Evolutionary conservation across 1,140 invertebrate genomes (phyloP).

Genomic region (Camponotus vicinus): DNA sequence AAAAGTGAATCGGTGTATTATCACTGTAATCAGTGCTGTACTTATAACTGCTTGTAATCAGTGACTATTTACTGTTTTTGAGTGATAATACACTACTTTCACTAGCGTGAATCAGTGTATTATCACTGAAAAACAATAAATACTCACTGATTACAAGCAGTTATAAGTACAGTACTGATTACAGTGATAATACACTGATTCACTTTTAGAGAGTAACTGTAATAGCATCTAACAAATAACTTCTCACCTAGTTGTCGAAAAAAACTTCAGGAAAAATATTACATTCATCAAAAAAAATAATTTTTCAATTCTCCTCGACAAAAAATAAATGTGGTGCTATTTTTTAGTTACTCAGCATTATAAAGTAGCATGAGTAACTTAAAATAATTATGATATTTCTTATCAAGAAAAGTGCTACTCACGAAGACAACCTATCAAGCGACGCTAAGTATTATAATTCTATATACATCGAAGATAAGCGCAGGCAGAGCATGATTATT

Average conservation of each 20-base stretch:
- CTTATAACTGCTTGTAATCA: too few relatives aligned
- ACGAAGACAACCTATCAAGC: not conserved
- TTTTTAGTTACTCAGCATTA: not conserved
- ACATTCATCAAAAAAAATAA: not conserved
- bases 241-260: not conserved
- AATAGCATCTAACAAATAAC: not conserved
- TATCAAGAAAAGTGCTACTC: not conserved
- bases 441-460: not conserved
- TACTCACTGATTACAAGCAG: too few relatives aligned
- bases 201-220: too few relatives aligned
- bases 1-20: too few relatives aligned
- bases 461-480: not conserved
- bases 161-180: too few relatives aligned
- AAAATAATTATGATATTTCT: not conserved
- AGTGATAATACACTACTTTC: too few relatives aligned
- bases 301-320: not conserved
- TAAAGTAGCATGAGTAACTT: not conserved
- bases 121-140: too few relatives aligned
- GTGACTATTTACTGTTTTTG: too few relatives aligned
- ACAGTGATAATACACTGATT: too few relatives aligned
- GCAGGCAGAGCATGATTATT: conserved; percentile 33
- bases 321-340: not conserved
- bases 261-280: not conserved
- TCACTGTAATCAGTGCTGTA: too few relatives aligned
- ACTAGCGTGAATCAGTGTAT: too few relatives aligned